Conservation (phyloP, 2,113 vertebrate species). For the Pardalotus punctatus region DNA sequence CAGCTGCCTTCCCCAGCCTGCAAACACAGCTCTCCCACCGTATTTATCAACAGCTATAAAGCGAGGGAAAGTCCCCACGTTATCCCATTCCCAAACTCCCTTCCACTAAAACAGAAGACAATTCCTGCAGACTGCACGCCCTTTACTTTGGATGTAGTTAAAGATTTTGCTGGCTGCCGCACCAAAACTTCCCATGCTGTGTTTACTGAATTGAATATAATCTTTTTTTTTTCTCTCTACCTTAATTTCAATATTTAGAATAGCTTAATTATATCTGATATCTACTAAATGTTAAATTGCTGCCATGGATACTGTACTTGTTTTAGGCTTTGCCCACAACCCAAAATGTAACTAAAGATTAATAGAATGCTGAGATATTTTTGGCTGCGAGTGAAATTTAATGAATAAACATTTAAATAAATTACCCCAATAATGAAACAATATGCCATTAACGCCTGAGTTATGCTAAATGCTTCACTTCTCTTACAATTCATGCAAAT, state of each 20-base stretch:
- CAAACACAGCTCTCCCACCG: neutral
- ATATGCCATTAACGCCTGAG: constrained; percentile 54
- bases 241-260: constrained; percentile 67
- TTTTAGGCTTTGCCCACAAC: constrained; percentile 58
- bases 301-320: constrained; percentile 64
- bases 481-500: constrained; percentile 50
- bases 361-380: constrained; percentile 58
- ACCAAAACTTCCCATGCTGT: constrained; percentile 56
- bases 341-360: constrained; percentile 52
- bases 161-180: constrained; percentile 43
- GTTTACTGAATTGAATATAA: constrained; percentile 60
- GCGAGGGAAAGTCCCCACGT: neutral
- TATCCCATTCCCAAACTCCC: neutral
- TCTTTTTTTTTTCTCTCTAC: constrained; percentile 43
- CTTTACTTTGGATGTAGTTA: constrained; percentile 36
- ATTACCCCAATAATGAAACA: constrained; percentile 61
- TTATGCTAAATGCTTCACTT: constrained; percentile 42
- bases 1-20: neutral
- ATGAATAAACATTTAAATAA: constrained; percentile 68
- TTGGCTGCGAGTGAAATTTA: constrained; percentile 55
- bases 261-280: constrained; percentile 67
- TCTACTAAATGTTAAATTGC: constrained; percentile 60
- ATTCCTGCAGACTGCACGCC: constrained; percentile 9
- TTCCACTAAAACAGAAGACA: constrained; percentile 18
- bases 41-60: neutral